Evolutionary conservation across 2,888 invertebrate species (phyloP), one percentile per base, ranked within the genome.

Genomic region (Monochamus alternatus): DNA sequence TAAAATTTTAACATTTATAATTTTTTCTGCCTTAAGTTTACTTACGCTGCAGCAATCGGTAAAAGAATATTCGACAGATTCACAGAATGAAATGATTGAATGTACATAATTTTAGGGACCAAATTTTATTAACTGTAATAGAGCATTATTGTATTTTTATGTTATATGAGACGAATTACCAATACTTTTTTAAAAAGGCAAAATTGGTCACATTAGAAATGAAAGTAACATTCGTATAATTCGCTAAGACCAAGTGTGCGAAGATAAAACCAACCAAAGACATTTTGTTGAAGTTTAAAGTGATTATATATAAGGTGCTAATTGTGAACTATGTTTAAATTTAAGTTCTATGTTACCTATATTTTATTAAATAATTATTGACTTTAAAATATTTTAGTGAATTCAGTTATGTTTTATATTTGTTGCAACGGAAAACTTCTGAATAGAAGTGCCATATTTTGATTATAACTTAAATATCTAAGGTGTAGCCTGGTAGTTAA

Each of bases 231-330:
- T 31, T 63, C 52, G 59, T 47, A 30, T 44, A 30, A 60, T 60
- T 62, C 32, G 30, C 44, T 60, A 69, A 68, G 65, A 69, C 32
- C 72, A 72, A 52, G 68, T 65, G 72, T 68, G 66, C 52, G 32
- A 68, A 75, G 69, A 78, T 65, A 32, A 77, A 79, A 80, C 68
- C 81, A 83, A 84, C 83, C 83, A 84, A 84, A 83, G 84, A 83
- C 81, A 78, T 82, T 83, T 80, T 80, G 75, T 79, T 82, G 62
- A 81, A 80, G 83, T 84, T 79, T 82, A 63, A 82, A 80, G 83
- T 84, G 83, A 83, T 84, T 82, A 76, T 76, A 82, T 76, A 77
- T 82, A 82, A 84, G 84, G 83, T 84, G 84, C 84, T 84, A 83
- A 79, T 80, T 80, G 62, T 78, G 75, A 79, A 77, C 75, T 80